Evolutionary conservation across 2,888 invertebrate species (phyloP), one percentile per base, ranked within the genome.

Genomic region (Drosophila peninsularis): DNA sequence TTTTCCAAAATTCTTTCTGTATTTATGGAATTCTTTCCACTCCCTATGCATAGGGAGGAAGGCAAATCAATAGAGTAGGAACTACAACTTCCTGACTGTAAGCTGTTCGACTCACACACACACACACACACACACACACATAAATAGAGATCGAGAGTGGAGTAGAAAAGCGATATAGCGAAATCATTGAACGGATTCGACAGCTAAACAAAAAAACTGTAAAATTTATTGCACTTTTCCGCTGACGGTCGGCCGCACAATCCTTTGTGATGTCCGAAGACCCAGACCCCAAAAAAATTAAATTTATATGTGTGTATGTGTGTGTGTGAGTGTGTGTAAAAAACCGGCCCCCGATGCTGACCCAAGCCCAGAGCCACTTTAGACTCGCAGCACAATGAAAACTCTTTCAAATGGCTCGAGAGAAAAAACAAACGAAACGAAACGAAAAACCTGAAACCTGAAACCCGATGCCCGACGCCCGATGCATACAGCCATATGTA

Each of bases 171-270:
- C 19, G 11, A 34, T 50, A 53, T 27, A 52, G 56, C 67, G 77
- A 77, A 83, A 88, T 72, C 82, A 82, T 85, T 82, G 82, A 88
- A 82, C 88, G 65, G 64, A 80, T 84, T 81, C 85, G 85, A 82
- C 68, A 69, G 70, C 65, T 58, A 74, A 71, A 68, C 78, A 62
- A 66, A 66, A 66, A 66, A 60, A 39, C 56, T 58, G 76, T 73
- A 71, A 71, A 88, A 82, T 82, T 88, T 82, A 88, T 82, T 82
- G 88, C 82, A 88, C 74, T 76, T 82, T 88, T 85, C 76, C 86
- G 88, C 73, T 82, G 56, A 56, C 44, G 56, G 24, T 36, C 44
- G 34, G 80, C 65, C 67, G 65, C 72, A 47, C 82, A 73, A 85
- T 82, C 77, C 88, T 80, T 77, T 85, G 81, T 81, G 62, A 64